Base-by-base conservation (phyloP, 2,113 vertebrate genomes). In the Stigmatopora argus region DNA sequence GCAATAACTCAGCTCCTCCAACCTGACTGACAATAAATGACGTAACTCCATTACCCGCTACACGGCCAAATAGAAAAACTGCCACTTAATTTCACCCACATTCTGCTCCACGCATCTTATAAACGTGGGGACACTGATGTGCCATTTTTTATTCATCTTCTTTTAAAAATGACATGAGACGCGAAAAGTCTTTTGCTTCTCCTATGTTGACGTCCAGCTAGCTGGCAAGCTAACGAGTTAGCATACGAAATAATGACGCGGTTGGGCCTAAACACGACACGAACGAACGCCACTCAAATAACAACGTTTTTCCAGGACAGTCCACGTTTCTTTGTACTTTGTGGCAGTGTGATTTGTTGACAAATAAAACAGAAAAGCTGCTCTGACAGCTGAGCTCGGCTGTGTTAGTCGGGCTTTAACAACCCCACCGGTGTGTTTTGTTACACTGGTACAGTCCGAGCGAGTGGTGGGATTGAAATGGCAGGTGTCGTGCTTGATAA, bases 1-100 rank as follows among this genome's bases (percentile, higher is more conserved):
- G 79, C 66, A 77, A 44, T 60, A 62, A 65, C 63, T 67, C 56
- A 51, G 62, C 70, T 65, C 21, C 63, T 57, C 74, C 82, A 83
- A 79, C 66, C 82, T 79, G 75, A 75, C 70, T 41, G 38, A 45
- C 59, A 61, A 61, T 61, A 66, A 74, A 75, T 88, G 82, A 88
- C 82, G 82, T 86, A 70, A 87, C 70, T 82, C 72, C 62, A 72
- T 70, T 78, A 71, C 73, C 66, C 73, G 66, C 65, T 75, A 48
- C n/a, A n/a, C 58, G 73, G 74, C 70, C 65, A 73, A 17, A 34
- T 21, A 53, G 2, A 53, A 53, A 10, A 59, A 58, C 1, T 44
- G 19, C 49, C 75, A 77, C 64, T 68, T 49, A 21, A 75, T 65
- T 74, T 70, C 60, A 69, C 41, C 67, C 64, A 65, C 65, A 58